A percentile compares a stretch with the other conserved stretches of the same genome.
These are phyloP conservation scores for Selenia dentaria DNA, from an alignment of 2,888 invertebrate species.

Conservation along the genomic window DNA sequence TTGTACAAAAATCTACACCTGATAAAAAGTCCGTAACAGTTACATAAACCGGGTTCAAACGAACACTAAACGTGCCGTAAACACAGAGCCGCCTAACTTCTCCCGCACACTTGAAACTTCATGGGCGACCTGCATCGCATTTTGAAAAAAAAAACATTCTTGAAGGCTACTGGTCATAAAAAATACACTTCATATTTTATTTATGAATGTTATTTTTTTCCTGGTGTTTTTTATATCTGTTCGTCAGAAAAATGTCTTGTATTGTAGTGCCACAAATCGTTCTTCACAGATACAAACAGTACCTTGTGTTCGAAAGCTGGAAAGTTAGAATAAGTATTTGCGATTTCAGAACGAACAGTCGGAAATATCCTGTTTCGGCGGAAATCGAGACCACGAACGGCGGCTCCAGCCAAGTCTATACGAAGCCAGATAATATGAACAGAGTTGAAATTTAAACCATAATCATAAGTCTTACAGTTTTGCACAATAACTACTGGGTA, in stretches of 20 bases:
- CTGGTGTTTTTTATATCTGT: too few species aligned
- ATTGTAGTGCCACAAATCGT: background rate
- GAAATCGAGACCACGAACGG: conserved; percentile 57
- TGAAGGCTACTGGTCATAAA: too few species aligned
- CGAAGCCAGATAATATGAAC: conserved; percentile 29
- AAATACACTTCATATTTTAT: too few species aligned
- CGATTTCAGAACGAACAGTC: conserved; percentile 47
- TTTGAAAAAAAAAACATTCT: too few species aligned
- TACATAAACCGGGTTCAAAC: conserved; percentile 28
- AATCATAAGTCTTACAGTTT: too few species aligned
- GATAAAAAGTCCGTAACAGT: conserved; percentile 26
- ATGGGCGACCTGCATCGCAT: too few species aligned
- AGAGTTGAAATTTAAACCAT: conserved; percentile 4
- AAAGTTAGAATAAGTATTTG: conserved; percentile 35
- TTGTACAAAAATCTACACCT: conserved; percentile 20
- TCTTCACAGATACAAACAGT: background rate
- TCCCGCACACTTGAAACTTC: conserved; percentile 4
- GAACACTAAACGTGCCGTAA: conserved; percentile 24
- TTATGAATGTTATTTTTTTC: too few species aligned
- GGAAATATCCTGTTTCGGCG: conserved; percentile 59
- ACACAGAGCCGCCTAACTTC: conserved; percentile 19
- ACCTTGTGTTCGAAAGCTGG: background rate
- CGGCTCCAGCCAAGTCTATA: conserved; percentile 31
- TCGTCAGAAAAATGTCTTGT: background rate
- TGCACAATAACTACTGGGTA: too few species aligned